A percentile compares a stretch with the other conserved stretches of the same genome.
Conservation (phyloP, 2,888 invertebrate species). For the Epiblema foenella region DNA sequence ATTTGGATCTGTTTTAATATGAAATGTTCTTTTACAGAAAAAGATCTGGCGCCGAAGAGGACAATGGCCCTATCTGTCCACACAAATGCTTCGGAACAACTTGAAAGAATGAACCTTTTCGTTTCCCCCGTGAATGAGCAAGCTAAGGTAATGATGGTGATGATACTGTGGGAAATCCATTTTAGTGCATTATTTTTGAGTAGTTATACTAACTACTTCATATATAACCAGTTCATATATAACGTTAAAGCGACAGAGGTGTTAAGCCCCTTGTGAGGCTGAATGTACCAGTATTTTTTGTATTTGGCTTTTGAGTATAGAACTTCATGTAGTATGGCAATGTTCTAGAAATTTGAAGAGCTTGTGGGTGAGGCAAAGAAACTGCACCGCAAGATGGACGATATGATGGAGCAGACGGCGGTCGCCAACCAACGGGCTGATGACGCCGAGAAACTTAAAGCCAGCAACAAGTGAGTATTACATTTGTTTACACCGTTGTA, state of each 20-base stretch:
- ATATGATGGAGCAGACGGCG: slow-evolving; percentile 88
- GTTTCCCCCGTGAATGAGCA: slow-evolving; percentile 88
- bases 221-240: too few relatives aligned
- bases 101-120: slow-evolving; percentile 87
- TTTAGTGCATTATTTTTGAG: too few relatives aligned
- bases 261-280: too few relatives aligned
- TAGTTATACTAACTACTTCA: too few relatives aligned
- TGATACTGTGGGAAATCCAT: too few relatives aligned
- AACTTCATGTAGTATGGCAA: neutral
- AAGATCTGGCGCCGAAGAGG: slow-evolving; percentile 69
- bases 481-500: too few relatives aligned
- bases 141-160: slow-evolving; percentile 61
- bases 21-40: slow-evolving; percentile 55
- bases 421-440: slow-evolving; percentile 85
- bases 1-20: neutral
- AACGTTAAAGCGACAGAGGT: too few relatives aligned
- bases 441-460: slow-evolving; percentile 84
- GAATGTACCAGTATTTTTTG: too few relatives aligned
- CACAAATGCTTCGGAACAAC: slow-evolving; percentile 85
- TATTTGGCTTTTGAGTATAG: too few relatives aligned
- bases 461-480: slow-evolving; percentile 78
- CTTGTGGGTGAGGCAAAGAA: slow-evolving; percentile 85
- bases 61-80: slow-evolving; percentile 60
- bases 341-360: slow-evolving; percentile 74
- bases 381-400: slow-evolving; percentile 88